Percentiles rank a stretch among this genome's conserved stretches.
These are phyloP conservation scores for Caranx melampygus DNA, from an alignment of 2,113 vertebrate genomes.

Conservation along the genomic window DNA sequence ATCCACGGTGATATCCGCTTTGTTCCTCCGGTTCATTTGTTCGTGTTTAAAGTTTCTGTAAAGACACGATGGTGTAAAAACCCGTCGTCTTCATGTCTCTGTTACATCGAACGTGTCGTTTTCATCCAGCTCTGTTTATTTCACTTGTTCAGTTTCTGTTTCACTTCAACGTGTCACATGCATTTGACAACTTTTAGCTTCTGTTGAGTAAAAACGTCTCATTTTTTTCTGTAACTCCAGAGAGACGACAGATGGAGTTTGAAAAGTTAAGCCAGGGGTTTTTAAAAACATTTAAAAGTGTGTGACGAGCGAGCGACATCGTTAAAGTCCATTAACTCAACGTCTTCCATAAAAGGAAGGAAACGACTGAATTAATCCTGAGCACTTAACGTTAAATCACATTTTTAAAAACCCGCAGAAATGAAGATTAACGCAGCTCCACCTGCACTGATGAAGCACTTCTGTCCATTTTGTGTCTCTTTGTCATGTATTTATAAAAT, in stretches of 20 bases:
- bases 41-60: no score
- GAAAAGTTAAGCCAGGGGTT: slow-evolving; percentile 36
- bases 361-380: slow-evolving; percentile 14
- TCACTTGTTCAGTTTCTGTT: no score
- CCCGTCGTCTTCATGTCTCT: no score
- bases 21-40: no score
- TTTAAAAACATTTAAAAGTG: slow-evolving; percentile 2
- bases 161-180: no score
- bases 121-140: no score
- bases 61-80: no score
- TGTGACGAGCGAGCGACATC: neutral
- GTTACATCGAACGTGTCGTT: no score
- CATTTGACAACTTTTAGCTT: no score
- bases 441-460: neutral
- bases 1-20: no score
- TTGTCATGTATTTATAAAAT: neutral
- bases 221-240: neutral
- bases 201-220: no score
- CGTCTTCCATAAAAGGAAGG: slow-evolving; percentile 11
- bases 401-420: neutral
- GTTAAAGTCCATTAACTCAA: slow-evolving; percentile 22
- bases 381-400: neutral
- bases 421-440: neutral
- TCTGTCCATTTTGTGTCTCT: neutral
- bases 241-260: slow-evolving; percentile 23